These are phyloP conservation scores for Chelonus formosanus DNA, from an alignment of 2,888 invertebrate genomes.

Conservation along the genomic window DNA sequence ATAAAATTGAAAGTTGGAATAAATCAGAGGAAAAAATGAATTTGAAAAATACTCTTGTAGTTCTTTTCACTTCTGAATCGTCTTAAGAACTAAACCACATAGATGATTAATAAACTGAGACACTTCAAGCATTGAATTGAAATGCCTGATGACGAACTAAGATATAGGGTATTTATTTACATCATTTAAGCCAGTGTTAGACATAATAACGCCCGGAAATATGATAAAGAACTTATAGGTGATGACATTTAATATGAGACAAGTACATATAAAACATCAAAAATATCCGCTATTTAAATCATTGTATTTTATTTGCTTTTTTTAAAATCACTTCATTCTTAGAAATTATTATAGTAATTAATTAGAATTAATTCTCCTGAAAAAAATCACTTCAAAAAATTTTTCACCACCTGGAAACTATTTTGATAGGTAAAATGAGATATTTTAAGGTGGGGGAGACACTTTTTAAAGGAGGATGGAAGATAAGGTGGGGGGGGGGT, in stretches of 20 bases:
- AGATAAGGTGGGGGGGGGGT: too few relatives aligned
- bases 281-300: too few relatives aligned
- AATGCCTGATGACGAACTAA: slow-evolving; percentile 51
- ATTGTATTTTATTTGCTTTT: too few relatives aligned
- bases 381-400: too few relatives aligned
- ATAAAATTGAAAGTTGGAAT: slow-evolving; percentile 22
- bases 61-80: slow-evolving; percentile 30
- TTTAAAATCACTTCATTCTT: too few relatives aligned
- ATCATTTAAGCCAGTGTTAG: slow-evolving; percentile 47
- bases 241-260: background rate
- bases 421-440: too few relatives aligned
- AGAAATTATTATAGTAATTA: too few relatives aligned
- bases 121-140: slow-evolving; percentile 30
- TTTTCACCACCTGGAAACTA: too few relatives aligned
- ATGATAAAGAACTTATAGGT: slow-evolving; percentile 51
- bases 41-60: background rate
- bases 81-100: slow-evolving; percentile 20
- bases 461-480: too few relatives aligned
- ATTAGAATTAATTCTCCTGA: too few relatives aligned
- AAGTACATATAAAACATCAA: background rate
- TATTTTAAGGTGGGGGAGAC: too few relatives aligned
- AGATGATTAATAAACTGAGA: slow-evolving; percentile 29
- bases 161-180: slow-evolving; percentile 60
- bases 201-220: slow-evolving; percentile 59
- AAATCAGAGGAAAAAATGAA: background rate